Percentiles rank a stretch among this genome's conserved stretches.
Evolutionary conservation across 2,888 invertebrate genomes (phyloP).

Genomic region (Polymixis lichenea): DNA sequence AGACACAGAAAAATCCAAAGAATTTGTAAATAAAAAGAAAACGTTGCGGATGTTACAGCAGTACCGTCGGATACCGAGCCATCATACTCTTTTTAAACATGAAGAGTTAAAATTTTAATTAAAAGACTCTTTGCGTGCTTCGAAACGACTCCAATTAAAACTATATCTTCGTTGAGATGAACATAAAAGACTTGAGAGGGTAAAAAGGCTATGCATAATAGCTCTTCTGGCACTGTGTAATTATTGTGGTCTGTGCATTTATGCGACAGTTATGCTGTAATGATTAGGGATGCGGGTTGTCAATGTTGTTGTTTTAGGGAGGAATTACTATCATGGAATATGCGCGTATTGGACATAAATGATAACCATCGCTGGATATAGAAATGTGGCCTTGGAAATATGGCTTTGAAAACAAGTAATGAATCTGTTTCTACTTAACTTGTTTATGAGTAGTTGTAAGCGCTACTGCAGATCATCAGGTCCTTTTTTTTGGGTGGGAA

Average conservation of each 20-base stretch:
- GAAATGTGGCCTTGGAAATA: not conserved
- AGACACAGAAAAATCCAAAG: slow-evolving; percentile 43
- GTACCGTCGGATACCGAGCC: slow-evolving; percentile 71
- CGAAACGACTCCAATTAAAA: slow-evolving; percentile 88
- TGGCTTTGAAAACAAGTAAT: too few relatives aligned
- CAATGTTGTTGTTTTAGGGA: not conserved
- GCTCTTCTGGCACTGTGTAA: slow-evolving; percentile 77
- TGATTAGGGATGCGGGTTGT: slow-evolving; percentile 10
- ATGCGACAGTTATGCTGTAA: slow-evolving; percentile 44
- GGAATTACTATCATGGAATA: not conserved
- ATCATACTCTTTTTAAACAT: slow-evolving; percentile 81
- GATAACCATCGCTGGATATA: not conserved
- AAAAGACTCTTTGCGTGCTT: slow-evolving; percentile 84
- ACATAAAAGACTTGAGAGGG: slow-evolving; percentile 83
- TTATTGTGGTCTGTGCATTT: slow-evolving; percentile 81
- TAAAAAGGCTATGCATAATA: slow-evolving; percentile 83
- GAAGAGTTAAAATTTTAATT: slow-evolving; percentile 86
- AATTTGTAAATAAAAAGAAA: slow-evolving; percentile 57
- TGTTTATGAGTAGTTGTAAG: too few relatives aligned
- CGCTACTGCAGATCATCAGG: too few relatives aligned
- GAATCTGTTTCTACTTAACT: too few relatives aligned
- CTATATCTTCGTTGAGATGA: slow-evolving; percentile 84
- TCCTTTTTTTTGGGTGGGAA: too few relatives aligned
- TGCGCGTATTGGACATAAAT: not conserved
- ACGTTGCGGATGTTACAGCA: slow-evolving; percentile 71